Percentiles rank a stretch among this genome's conserved stretches.
Evolutionary conservation across 2,797 vertebrate genomes (phyloP).

Genomic region (Bradypus variegatus): DNA sequence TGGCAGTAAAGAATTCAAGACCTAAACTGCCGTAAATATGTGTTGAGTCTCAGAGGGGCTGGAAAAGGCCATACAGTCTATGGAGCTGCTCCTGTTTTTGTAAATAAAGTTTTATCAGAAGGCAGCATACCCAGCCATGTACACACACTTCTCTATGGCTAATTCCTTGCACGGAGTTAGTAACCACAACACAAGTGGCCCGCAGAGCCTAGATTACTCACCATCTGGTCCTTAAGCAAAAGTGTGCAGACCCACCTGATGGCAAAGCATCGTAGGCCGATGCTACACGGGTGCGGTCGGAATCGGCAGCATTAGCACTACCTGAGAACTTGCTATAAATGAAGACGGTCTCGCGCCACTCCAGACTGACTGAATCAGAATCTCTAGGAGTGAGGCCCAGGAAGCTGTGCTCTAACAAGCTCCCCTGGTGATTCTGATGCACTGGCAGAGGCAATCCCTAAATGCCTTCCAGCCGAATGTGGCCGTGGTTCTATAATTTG

Average conservation of each 20-base stretch:
- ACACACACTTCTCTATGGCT: not conserved
- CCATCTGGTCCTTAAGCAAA: not conserved
- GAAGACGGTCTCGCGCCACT: not conserved
- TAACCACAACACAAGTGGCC: not conserved
- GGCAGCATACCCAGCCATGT: accelerated
- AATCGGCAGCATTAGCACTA: not conserved
- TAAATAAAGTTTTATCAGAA: not conserved
- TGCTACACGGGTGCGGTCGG: not conserved
- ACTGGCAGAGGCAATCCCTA: not conserved
- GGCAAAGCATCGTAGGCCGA: not conserved
- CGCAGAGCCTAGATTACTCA: not conserved
- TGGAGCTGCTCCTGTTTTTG: not conserved
- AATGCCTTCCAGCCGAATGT: conserved; percentile 44
- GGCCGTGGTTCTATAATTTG: conserved; percentile 27
- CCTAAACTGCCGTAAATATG: accelerated
- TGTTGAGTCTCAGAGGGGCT: not conserved
- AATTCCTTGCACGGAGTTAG: not conserved
- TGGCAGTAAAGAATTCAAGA: not conserved
- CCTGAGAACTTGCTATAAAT: conserved; percentile 28
- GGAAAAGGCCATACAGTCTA: too few relatives aligned
- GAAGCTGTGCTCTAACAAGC: not conserved
- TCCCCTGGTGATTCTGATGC: not conserved
- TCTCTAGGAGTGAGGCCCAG: conserved; percentile 5
- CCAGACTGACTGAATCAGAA: conserved; percentile 17
- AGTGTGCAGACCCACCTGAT: not conserved